These are phyloP conservation scores for Apotomis betuletana DNA, from an alignment of 2,888 invertebrate species.

Conservation along the genomic window DNA sequence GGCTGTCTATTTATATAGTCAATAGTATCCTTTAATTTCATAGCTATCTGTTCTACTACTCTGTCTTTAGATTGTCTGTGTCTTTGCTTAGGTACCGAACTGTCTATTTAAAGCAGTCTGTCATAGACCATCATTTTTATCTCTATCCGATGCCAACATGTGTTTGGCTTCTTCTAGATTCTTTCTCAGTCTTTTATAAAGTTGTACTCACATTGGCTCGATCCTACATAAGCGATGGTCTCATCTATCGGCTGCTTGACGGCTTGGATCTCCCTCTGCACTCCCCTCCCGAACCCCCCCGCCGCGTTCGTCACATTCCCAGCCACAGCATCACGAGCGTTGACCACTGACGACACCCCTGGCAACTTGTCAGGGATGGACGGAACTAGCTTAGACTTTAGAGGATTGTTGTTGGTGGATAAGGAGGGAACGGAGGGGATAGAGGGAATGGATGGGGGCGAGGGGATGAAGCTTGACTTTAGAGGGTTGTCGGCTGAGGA, in stretches of 20 bases:
- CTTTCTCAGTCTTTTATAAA: too few relatives aligned
- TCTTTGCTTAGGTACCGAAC: too few relatives aligned
- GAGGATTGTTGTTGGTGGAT: too few relatives aligned
- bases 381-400: too few relatives aligned
- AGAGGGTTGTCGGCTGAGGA: constrained; percentile 35
- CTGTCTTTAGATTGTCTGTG: too few relatives aligned
- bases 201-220: constrained; percentile 57
- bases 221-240: constrained; percentile 52
- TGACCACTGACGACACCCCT: neutral
- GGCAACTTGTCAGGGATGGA: neutral
- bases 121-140: neutral
- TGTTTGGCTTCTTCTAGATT: too few relatives aligned
- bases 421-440: neutral
- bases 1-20: neutral
- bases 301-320: constrained; percentile 16
- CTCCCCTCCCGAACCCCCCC: constrained; percentile 37
- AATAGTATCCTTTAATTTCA: too few relatives aligned
- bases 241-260: constrained; percentile 60
- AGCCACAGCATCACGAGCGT: constrained; percentile 11
- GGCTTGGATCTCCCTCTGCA: constrained; percentile 53
- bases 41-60: too few relatives aligned
- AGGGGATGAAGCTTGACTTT: neutral
- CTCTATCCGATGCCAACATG: too few relatives aligned
- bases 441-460: neutral
- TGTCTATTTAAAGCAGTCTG: too few relatives aligned